phyloP scores from a whole-genome alignment of 2,113 vertebrate species.

The Laticauda laticaudata region DNA sequence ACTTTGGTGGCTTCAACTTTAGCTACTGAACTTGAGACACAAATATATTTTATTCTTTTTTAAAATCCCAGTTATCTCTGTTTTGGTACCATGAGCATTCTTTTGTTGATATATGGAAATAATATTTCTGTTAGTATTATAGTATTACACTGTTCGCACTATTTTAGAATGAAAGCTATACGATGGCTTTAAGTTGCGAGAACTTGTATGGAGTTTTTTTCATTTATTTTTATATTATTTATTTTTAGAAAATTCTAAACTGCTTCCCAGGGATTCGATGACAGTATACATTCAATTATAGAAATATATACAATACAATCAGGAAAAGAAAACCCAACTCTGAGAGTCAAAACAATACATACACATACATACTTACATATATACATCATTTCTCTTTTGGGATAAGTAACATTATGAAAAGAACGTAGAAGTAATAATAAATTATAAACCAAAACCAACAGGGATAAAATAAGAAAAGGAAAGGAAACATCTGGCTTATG shows the following conservation, averaged over 20 bases:
- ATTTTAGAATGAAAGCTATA: neutral
- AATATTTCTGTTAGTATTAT: neutral
- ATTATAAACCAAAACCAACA: neutral
- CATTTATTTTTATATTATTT: neutral
- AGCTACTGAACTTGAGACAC: neutral
- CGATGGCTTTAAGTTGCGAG: neutral
- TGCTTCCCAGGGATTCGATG: neutral
- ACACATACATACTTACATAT: neutral
- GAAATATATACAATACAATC: neutral
- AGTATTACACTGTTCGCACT: neutral
- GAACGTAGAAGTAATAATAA: neutral
- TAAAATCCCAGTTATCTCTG: neutral
- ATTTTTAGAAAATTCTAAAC: neutral
- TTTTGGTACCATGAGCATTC: neutral
- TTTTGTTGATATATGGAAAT: neutral
- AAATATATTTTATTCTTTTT: neutral
- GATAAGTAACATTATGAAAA: neutral
- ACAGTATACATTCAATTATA: neutral
- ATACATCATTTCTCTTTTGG: neutral
- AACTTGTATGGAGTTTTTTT: neutral
- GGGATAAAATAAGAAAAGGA: neutral
- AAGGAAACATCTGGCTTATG: neutral
- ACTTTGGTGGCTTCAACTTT: neutral
- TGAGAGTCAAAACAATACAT: neutral
- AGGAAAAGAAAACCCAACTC: neutral